Base-by-base conservation (phyloP, 2,797 vertebrate genomes). In the Tragelaphus eurycerus region DNA sequence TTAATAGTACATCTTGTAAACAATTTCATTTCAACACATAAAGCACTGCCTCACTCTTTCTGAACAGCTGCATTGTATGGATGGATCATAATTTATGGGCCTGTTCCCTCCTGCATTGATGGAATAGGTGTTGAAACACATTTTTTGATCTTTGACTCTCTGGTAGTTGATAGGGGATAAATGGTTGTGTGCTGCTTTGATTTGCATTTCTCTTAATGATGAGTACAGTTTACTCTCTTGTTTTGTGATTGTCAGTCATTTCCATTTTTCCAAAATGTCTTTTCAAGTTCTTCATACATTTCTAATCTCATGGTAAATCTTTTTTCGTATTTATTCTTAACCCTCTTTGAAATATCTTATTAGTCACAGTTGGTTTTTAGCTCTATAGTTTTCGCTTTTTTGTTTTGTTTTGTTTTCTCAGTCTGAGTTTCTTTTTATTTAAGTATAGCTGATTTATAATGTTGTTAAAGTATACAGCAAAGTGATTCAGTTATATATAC, bases 21-120 rank as follows among this genome's bases (percentile, higher is more conserved):
- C 55, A 95, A 89, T 91, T 94, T 97, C 64, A 11, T 59, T 82
- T 95, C 92, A 85, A 84, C 76, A 78, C 54, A 90, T 94, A 76
- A 96, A 91, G 74, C 96, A 46, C 43, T 87, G n/a, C 64, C 59
- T 95, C 81, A 52, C 86, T 89, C 84, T 90, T 93, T 97, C 91
- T 59, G 71, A 95, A 90, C 64, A 90, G 85, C 86, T 83, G 25
- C 85, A 54, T 88, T 92, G 50, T 84, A 88, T 82, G 57, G 67
- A 17, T 96, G n/a, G 60, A 10, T 89, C 86, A 31, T 81, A 52
- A 89, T 94, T 96, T 83, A 96, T 92, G 60, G 90, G 52, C 13
- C 27, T 57, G 2, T 97, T 95, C 52, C 17, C 78, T 87, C n/a
- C 34, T 43, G 4, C 17, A 19, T 46, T 87, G 89, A 91, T 82